A percentile compares a stretch with the other conserved stretches of the same genome.
Evolutionary conservation across 2,113 vertebrate genomes (phyloP).

Genomic region (Peromyscus polionotus): DNA sequence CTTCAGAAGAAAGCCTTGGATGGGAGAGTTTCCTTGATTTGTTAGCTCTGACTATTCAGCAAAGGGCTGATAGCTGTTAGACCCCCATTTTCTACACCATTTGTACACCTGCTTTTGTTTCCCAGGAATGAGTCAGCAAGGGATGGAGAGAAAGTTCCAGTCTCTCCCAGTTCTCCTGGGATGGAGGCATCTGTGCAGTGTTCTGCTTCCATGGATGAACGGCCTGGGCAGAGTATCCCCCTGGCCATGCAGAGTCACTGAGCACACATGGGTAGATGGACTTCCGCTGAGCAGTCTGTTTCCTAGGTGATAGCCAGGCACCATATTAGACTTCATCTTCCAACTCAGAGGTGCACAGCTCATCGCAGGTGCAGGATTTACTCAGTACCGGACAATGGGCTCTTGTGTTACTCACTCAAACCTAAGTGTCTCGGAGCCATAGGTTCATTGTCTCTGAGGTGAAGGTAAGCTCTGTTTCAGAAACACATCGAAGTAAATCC

Average conservation of each 20-base stretch:
- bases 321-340: background rate
- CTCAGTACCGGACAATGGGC: fast-evolving
- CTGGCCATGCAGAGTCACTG: fast-evolving
- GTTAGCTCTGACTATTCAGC: background rate
- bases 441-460: background rate
- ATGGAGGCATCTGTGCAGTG: background rate
- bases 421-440: background rate
- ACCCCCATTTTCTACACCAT: fast-evolving
- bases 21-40: background rate
- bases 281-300: background rate
- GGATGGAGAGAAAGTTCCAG: background rate
- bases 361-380: background rate
- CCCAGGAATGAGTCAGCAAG: background rate
- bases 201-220: background rate
- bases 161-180: background rate
- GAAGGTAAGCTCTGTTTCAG: background rate
- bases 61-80: background rate
- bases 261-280: background rate
- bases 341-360: background rate
- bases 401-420: background rate
- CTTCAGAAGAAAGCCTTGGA: background rate
- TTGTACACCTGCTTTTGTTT: fast-evolving
- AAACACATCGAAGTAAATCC: background rate
- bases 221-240: background rate
- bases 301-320: background rate